Base-by-base conservation (phyloP, 2,113 vertebrate species). In the Strigops habroptila region DNA sequence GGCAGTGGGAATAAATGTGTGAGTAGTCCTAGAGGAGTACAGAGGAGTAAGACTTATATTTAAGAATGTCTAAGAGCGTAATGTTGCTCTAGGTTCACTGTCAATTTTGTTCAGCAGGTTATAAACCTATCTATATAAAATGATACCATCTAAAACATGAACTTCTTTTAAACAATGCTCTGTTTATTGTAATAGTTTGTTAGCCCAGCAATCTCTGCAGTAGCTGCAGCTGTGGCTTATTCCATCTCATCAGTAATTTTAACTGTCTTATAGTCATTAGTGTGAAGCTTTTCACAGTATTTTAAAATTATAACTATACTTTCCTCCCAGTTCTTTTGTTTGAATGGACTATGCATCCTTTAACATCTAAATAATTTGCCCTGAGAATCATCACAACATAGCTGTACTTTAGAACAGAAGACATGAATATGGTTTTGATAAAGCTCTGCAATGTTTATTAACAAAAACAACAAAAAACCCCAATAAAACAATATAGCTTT, bases 171-270 rank as follows among this genome's bases (percentile, higher is more conserved):
- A 85, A 76, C 67, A 95, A 59, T 81, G n/a, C 30, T 85, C 39
- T 82, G 24, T 75, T 96, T 90, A 69, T 55, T 90, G 37, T 82
- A 73, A 79, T 62, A 91, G 78, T 81, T 86, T 86, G 67, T 86
- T 93, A 95, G 75, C 64, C 64, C 91, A 75, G 79, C 30, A 88
- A 82, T 91, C 83, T 90, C 70, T 86, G 82, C 78, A 73, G 70
- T 85, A 88, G 73, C 86, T 95, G 86, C 79, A 96, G 62, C 64
- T 94, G 81, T 91, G 85, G 27, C 37, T 94, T 78, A 7, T 71
- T 94, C 31, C 35, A 74, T 90, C 62, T 89, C 55, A 86, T 85
- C 52, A 74, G 48, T 73, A 92, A 71, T 95, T 95, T 82, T 75
- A 76, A 62, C n/a, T 89, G 60, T 82, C 22, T n/a, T 73, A 82